A percentile compares a stretch with the other conserved stretches of the same genome.
Conservation (phyloP, 1,140 invertebrate species). For the Diploscapter pachys region DNA sequence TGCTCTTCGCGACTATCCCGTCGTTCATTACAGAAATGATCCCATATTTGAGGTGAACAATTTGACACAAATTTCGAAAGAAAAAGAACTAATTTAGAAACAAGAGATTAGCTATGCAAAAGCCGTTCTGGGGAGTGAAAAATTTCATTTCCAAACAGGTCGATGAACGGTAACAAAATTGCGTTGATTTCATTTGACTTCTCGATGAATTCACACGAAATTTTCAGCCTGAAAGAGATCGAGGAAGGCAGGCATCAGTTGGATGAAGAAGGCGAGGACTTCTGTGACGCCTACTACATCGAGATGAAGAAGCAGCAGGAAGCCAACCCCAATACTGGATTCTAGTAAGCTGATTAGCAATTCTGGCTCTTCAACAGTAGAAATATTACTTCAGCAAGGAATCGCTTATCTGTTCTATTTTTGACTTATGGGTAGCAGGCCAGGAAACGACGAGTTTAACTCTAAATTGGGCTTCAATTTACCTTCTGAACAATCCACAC, state of each 20-base stretch:
- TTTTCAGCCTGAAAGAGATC: slow-evolving; percentile 23
- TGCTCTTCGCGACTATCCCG: no score
- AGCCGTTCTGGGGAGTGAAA: not conserved
- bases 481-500: slow-evolving; percentile 27
- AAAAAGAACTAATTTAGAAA: no score
- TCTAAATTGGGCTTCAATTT: slow-evolving; percentile 39
- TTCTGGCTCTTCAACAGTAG: no score
- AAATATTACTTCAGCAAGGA: slow-evolving; percentile 22
- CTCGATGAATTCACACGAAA: no score
- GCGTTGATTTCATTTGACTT: not conserved
- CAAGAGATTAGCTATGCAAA: no score
- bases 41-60: no score
- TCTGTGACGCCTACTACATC: slow-evolving; percentile 63
- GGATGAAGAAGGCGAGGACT: slow-evolving; percentile 59
- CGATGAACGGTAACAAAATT: not conserved
- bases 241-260: slow-evolving; percentile 57
- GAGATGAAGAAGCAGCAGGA: slow-evolving; percentile 55
- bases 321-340: slow-evolving; percentile 10
- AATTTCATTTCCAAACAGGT: slow-evolving; percentile 3
- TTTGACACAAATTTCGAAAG: no score
- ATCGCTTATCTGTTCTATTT: slow-evolving; percentile 10
- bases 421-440: slow-evolving; percentile 37
- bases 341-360: not conserved
- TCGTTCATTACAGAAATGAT: no score
- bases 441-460: slow-evolving; percentile 43